These are phyloP conservation scores for Chionomys nivalis DNA, from an alignment of 2,113 vertebrate genomes.

Conservation along the genomic window DNA sequence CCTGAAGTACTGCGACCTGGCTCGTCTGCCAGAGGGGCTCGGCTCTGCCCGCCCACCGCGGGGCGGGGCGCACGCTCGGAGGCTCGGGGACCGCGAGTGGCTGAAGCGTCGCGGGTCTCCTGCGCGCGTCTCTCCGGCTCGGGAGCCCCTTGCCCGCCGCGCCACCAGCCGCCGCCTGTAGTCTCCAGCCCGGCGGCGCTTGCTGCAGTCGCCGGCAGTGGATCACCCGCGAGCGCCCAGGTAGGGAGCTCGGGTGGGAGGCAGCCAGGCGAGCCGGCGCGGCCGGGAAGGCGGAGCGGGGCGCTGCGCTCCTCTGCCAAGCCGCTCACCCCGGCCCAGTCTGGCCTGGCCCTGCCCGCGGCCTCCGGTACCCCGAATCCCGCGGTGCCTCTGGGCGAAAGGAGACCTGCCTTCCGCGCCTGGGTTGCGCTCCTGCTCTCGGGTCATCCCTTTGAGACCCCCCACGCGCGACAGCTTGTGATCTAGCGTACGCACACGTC, in stretches of 20 bases:
- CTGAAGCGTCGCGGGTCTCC: neutral
- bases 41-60: slow-evolving; percentile 62
- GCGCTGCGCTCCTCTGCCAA: neutral
- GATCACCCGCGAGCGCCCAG: slow-evolving; percentile 79
- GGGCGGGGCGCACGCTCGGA: slow-evolving; percentile 59
- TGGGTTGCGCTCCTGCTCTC: neutral
- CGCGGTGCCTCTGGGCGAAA: neutral
- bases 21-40: neutral
- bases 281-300: slow-evolving; percentile 22
- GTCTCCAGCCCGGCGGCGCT: slow-evolving; percentile 79
- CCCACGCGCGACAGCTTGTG: neutral
- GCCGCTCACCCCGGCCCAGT: neutral
- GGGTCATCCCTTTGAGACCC: neutral
- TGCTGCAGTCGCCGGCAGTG: slow-evolving; percentile 85
- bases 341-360: neutral
- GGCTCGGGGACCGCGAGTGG: slow-evolving; percentile 11
- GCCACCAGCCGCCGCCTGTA: neutral
- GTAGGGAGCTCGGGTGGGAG: slow-evolving; percentile 48
- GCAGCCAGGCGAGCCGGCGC: slow-evolving; percentile 18
- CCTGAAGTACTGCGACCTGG: neutral
- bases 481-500: neutral
- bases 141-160: neutral
- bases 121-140: neutral
- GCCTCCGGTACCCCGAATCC: neutral
- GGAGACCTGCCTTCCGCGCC: neutral